Evolutionary conservation across 2,888 invertebrate genomes (phyloP), one percentile per base, ranked within the genome.

Genomic region (Tenthredo distinguenda): DNA sequence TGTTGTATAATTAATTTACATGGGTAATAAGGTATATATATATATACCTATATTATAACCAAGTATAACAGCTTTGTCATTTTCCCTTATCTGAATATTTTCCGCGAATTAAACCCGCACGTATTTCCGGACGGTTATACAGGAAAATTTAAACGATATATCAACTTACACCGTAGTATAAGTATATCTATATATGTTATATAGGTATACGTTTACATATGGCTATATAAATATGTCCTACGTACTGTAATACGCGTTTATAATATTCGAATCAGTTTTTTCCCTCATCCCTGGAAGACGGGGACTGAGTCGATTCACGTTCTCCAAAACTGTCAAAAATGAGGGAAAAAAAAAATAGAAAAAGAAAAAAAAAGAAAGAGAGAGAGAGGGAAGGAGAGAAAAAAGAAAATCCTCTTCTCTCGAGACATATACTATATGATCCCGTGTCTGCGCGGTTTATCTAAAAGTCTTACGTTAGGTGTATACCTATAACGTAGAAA

Each of bases 251-350:
- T 26, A 62, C 34, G 37, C n/a, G 71, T 72, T 72, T 34, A 37
- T n/a, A 72, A 72, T 37, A 72, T 72, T 72, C 71, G 26, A 62
- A 62, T 62, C 21, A 26, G 37, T 72, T 72, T 55, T 55, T 55
- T n/a, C n/a, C 55, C 7, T n/a, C n/a, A 6, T 55, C 55, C n/a
- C n/a, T 18, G 2, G n/a, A 55, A 55, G n/a, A 55, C 55, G 6
- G 18, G 7, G n/a, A 55, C 55, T n/a, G n/a, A 55, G 55, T 55
- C n/a, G 55, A 55, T 55, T 55, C 55, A n/a, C n/a, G 55, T 55
- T 55, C n/a, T 55, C n/a, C n/a, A 55, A 55, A 68, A 68, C 26
- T 68, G 26, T 15, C 65, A 15, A 18, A 12, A 31, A 31, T 12
- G 10, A 26, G 6, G 0, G 18, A 47, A 47, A 50, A 50, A 50